phyloP scores from a whole-genome alignment of 2,888 invertebrate species.

The Nemotelus nigrinus region DNA sequence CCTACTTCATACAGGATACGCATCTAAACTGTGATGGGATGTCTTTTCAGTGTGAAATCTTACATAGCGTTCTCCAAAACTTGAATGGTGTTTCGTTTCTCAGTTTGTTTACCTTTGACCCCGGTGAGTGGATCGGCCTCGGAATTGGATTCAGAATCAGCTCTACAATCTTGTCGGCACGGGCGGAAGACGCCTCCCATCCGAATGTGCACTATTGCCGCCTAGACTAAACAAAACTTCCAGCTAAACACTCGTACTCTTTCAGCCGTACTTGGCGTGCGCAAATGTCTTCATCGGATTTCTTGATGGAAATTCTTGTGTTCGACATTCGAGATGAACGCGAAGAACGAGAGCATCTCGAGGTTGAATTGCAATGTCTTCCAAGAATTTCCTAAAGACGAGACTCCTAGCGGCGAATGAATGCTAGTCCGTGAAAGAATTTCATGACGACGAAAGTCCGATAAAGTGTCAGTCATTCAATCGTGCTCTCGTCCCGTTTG shows the following conservation, averaged over 20 bases:
- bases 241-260: not conserved
- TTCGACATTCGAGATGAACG: conserved; percentile 19
- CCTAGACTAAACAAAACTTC: conserved; percentile 38
- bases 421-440: conserved; percentile 26
- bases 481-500: conserved; percentile 14
- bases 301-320: conserved; percentile 40
- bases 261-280: conserved; percentile 27
- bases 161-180: conserved; percentile 25
- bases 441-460: conserved; percentile 26
- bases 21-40: conserved; percentile 4
- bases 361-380: conserved; percentile 32
- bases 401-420: conserved; percentile 13
- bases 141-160: conserved; percentile 30
- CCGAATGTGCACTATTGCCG: conserved; percentile 24
- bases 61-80: conserved; percentile 7
- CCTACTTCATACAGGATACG: conserved; percentile 5
- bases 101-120: conserved; percentile 44
- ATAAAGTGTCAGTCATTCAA: conserved; percentile 31
- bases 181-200: not conserved
- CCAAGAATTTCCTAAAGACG: conserved; percentile 26
- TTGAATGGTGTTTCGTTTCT: conserved; percentile 13
- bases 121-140: conserved; percentile 21
- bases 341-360: conserved; percentile 9
- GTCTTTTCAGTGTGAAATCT: not conserved
- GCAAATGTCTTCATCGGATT: conserved; percentile 42